Evolutionary conservation across 2,888 invertebrate genomes (phyloP), one percentile per base, ranked within the genome.

Genomic region (Nomada fucata): DNA sequence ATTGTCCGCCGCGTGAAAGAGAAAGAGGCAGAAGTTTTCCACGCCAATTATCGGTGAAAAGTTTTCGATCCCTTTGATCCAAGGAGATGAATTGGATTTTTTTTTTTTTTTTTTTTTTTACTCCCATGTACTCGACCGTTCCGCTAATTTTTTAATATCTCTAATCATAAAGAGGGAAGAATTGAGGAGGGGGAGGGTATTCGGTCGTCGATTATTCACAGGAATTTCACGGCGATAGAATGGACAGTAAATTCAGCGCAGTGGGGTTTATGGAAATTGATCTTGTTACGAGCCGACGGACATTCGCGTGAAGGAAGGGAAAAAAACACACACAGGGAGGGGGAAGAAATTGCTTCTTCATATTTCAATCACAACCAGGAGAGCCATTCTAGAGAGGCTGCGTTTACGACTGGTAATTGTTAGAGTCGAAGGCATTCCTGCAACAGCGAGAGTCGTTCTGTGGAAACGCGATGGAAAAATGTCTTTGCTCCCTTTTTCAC

Each of bases 381-480:
- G 60, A 59, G 68, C 52, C 36, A 18, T 50, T 59, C 53, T 13
- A 53, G 78, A 63, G 86, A 85, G 86, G 86, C 79, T 83, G 76
- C 89, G 86, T 92, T 92, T 92, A 92, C 90, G 92, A 92, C 90
- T 86, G 88, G 89, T 92, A 92, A 92, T 92, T 92, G 91, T 92
- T 91, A 88, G 81, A 88, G 86, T 89, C 88, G 89, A 91, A 89
- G 86, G 86, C 71, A 86, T 84, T 82, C 67, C 84, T 57, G 52
- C 82, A 55, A 65, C 60, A 53, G 42, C 65, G n/a, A 44, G 57
- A 87, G 85, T 79, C 87, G 86, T 89, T 92, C 88, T 88, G 78
- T 84, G 90, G 88, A 92, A 92, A 91, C 82, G 80, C 83, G 81
- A 82, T 86, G 85, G 84, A 90, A 91, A 91, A 91, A 90, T 90